Conservation (phyloP, 2,113 vertebrate species). For the Corythaeola cristata region DNA sequence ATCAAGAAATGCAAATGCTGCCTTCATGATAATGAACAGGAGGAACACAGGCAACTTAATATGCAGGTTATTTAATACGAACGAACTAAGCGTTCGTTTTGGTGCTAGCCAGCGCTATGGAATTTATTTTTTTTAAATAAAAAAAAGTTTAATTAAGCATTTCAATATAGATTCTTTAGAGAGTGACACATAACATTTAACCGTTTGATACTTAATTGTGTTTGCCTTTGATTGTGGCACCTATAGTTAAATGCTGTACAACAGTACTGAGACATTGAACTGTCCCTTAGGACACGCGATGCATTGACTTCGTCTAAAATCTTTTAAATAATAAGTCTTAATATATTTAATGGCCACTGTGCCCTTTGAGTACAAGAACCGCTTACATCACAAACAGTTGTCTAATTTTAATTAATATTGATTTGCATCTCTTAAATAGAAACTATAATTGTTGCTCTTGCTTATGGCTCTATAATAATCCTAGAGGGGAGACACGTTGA, state of each 20-base stretch:
- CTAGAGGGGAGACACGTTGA: not conserved
- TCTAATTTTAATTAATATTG: conserved; percentile 93
- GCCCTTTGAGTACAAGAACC: conserved; percentile 76
- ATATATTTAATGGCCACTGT: conserved; percentile 84
- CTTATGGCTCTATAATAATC: conserved; percentile 35
- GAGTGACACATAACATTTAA: conserved; percentile 86
- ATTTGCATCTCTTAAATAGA: conserved; percentile 86
- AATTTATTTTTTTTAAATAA: conserved; percentile 26
- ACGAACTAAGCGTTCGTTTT: conserved; percentile 70
- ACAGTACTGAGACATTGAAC: conserved; percentile 70
- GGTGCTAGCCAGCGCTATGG: conserved; percentile 72
- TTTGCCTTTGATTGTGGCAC: conserved; percentile 81
- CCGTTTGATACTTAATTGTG: conserved; percentile 87
- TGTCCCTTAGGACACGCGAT: conserved; percentile 78
- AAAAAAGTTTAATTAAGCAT: conserved; percentile 89
- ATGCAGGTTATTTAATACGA: conserved; percentile 80
- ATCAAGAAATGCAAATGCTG: conserved; percentile 90
- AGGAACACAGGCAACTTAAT: conserved; percentile 70
- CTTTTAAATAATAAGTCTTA: conserved; percentile 85
- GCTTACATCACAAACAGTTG: conserved; percentile 83
- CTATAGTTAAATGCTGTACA: conserved; percentile 74
- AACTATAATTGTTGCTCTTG: conserved; percentile 68
- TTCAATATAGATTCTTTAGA: conserved; percentile 85
- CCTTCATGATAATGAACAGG: conserved; percentile 89
- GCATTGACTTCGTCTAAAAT: conserved; percentile 79